These are phyloP conservation scores for Reticulitermes speratus DNA, from an alignment of 1,140 invertebrate genomes.

Conservation along the genomic window DNA sequence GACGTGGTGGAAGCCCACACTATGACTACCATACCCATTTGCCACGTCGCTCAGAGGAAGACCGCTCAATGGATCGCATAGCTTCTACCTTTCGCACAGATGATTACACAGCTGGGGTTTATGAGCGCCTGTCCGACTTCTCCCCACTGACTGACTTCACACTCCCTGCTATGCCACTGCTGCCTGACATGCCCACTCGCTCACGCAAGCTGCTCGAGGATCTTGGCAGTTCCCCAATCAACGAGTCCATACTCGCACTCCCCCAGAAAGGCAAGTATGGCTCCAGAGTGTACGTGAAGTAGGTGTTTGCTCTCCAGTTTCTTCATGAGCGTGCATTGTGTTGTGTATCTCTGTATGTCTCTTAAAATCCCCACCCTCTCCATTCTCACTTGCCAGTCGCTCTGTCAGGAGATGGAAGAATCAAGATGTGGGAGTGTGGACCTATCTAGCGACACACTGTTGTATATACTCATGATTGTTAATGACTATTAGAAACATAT, in stretches of 20 bases:
- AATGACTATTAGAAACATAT: conserved; percentile 4
- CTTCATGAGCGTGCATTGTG: conserved; percentile 9
- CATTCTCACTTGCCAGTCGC: background rate
- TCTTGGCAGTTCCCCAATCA: conserved; percentile 57
- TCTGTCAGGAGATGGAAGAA: background rate
- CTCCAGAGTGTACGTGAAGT: conserved; percentile 36
- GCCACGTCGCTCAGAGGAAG: conserved; percentile 48
- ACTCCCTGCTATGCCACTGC: conserved; percentile 62
- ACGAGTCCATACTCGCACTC: conserved; percentile 42
- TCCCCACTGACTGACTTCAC: conserved; percentile 53
- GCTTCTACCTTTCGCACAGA: conserved; percentile 55
- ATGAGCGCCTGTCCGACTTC: conserved; percentile 50
- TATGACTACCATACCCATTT: conserved; percentile 36
- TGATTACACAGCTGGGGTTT: conserved; percentile 48
- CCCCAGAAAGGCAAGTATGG: conserved; percentile 48
- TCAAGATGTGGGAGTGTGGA: conserved; percentile 19
- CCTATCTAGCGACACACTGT: conserved; percentile 17
- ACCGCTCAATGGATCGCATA: conserved; percentile 54
- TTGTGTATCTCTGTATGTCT: conserved; percentile 21
- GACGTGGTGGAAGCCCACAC: conserved; percentile 34
- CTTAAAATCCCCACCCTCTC: background rate
- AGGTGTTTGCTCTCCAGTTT: conserved; percentile 20
- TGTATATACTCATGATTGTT: conserved; percentile 16
- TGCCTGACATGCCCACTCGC: conserved; percentile 61
- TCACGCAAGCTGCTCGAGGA: conserved; percentile 61